These are phyloP conservation scores for Polylopha cassiicola DNA, from an alignment of 2,888 invertebrate species.

Conservation along the genomic window DNA sequence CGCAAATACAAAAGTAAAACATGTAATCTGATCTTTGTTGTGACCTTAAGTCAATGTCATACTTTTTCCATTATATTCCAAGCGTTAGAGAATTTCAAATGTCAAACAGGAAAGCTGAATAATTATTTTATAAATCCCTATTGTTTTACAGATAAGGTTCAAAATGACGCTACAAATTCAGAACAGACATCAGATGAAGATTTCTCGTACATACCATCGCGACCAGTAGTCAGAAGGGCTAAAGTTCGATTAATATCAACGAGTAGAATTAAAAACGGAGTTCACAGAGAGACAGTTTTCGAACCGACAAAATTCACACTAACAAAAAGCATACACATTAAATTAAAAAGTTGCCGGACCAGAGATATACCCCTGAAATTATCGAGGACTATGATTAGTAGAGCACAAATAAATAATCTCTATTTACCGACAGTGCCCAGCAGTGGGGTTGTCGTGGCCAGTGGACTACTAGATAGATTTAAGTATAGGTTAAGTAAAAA, in stretches of 20 bases:
- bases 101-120: neutral
- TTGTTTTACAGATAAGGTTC: slow-evolving; percentile 38
- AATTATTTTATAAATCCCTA: slow-evolving; percentile 1
- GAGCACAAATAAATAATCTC: slow-evolving; percentile 27
- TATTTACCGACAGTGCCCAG: slow-evolving; percentile 22
- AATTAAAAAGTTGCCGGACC: slow-evolving; percentile 54
- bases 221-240: slow-evolving; percentile 44
- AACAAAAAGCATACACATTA: slow-evolving; percentile 42
- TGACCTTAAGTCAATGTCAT: no score
- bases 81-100: no score
- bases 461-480: slow-evolving; percentile 62
- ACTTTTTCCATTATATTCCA: no score
- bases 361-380: slow-evolving; percentile 32
- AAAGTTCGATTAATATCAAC: slow-evolving; percentile 45
- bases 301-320: slow-evolving; percentile 47
- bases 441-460: slow-evolving; percentile 45
- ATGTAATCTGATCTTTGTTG: neutral
- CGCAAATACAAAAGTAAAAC: no score
- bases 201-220: slow-evolving; percentile 38
- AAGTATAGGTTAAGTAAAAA: slow-evolving; percentile 55
- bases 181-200: slow-evolving; percentile 53
- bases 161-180: slow-evolving; percentile 31
- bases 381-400: slow-evolving; percentile 21
- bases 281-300: slow-evolving; percentile 50
- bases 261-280: slow-evolving; percentile 30